Conservation (phyloP, 2,888 invertebrate species). For the Leucoma salicis region DNA sequence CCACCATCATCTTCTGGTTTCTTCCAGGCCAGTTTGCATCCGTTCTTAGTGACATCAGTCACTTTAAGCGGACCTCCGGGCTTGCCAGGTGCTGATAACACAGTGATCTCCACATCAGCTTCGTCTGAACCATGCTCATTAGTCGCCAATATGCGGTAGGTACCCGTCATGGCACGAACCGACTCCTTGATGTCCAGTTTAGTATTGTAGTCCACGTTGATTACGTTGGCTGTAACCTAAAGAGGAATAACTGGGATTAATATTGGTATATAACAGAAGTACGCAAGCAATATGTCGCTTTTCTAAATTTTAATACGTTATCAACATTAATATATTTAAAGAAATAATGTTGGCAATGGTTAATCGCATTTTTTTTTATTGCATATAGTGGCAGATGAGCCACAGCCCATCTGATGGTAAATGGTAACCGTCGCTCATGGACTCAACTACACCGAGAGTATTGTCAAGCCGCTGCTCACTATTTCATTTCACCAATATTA, state of each 20-base stretch:
- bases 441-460: too few species aligned
- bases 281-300: too few species aligned
- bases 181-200: slow-evolving; percentile 91
- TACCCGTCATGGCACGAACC: slow-evolving; percentile 91
- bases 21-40: slow-evolving; percentile 95
- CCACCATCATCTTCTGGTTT: slow-evolving; percentile 98
- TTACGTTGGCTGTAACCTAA: slow-evolving; percentile 86
- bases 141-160: slow-evolving; percentile 94
- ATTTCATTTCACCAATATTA: too few species aligned
- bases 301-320: too few species aligned
- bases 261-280: not conserved
- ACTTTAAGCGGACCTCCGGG: slow-evolving; percentile 96
- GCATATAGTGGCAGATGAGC: too few species aligned
- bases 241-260: not conserved
- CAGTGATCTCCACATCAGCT: slow-evolving; percentile 96
- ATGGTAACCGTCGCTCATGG: too few species aligned
- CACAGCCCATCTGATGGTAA: too few species aligned
- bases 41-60: slow-evolving; percentile 92
- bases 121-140: slow-evolving; percentile 96
- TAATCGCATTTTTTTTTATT: too few species aligned
- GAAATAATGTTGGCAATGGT: too few species aligned
- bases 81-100: slow-evolving; percentile 90
- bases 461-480: too few species aligned
- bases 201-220: slow-evolving; percentile 95
- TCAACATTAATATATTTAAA: too few species aligned